These are phyloP conservation scores for Aptenodytes patagonicus DNA, from an alignment of 2,113 vertebrate species.

Conservation along the genomic window DNA sequence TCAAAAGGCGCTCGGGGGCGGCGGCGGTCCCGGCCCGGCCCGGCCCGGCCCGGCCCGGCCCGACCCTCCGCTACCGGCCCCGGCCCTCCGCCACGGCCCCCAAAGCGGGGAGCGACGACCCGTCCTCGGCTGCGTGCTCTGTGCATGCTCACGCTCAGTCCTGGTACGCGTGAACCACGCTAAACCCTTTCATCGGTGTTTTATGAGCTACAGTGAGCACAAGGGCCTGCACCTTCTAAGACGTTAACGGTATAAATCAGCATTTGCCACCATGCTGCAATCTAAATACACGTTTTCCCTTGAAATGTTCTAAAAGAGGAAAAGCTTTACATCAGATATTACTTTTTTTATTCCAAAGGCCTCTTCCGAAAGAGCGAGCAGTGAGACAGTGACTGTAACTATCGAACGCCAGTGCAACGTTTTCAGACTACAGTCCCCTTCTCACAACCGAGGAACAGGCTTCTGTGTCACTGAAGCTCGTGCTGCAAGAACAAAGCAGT, in stretches of 20 bases:
- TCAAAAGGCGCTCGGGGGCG: neutral
- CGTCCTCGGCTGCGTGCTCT: too few species aligned
- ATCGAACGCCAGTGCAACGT: neutral
- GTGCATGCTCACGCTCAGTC: neutral
- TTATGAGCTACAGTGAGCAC: rapidly evolving
- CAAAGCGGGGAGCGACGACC: rapidly evolving
- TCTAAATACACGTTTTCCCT: neutral
- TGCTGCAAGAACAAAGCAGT: neutral
- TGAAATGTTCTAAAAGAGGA: neutral
- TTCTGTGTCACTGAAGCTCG: neutral
- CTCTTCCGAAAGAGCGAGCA: neutral
- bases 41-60: too few species aligned
- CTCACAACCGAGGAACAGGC: neutral
- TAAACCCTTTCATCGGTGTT: rapidly evolving
- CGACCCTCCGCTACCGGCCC: neutral
- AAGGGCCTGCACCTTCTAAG: neutral
- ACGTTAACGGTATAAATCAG: neutral
- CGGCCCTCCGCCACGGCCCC: neutral
- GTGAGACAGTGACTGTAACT: rapidly evolving
- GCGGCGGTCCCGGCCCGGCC: neutral
- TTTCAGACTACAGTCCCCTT: neutral
- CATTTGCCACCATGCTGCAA: rapidly evolving
- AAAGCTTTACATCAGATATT: neutral
- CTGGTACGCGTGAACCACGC: neutral
- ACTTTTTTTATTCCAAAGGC: neutral